Evolutionary conservation across 2,113 vertebrate genomes (phyloP).

Genomic region (Scopus umbretta): DNA sequence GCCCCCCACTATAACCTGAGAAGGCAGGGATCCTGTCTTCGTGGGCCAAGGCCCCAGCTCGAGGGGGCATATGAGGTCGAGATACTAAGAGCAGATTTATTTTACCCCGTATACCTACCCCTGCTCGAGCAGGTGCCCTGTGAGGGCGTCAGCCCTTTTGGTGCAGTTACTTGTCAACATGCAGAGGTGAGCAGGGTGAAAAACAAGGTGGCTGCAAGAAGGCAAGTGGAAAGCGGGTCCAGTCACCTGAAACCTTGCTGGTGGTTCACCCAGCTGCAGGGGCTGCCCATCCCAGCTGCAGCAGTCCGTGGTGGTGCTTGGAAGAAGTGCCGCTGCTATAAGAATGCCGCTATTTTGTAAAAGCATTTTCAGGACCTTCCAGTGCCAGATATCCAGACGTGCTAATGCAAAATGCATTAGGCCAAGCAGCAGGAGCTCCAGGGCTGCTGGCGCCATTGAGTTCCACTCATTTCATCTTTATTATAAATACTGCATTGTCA

Average conservation of each 20-base stretch:
- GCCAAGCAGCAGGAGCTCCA: constrained; percentile 60
- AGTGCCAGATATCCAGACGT: constrained; percentile 57
- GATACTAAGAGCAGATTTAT: too few relatives aligned
- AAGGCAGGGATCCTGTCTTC: not conserved
- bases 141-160: not conserved
- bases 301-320: not conserved
- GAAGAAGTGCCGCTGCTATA: not conserved
- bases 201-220: not conserved
- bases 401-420: constrained; percentile 69
- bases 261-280: not conserved
- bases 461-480: constrained; percentile 67
- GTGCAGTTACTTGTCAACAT: not conserved
- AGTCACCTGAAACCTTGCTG: not conserved
- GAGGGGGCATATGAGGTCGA: too few relatives aligned
- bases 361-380: constrained; percentile 43
- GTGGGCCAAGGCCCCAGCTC: not conserved
- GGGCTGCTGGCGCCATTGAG: constrained; percentile 63
- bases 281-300: not conserved
- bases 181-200: not conserved
- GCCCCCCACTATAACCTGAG: not conserved
- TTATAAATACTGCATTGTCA: constrained; percentile 63
- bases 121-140: not conserved
- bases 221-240: not conserved
- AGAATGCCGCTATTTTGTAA: constrained; percentile 40
- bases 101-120: not conserved